Evolutionary conservation across 2,797 vertebrate species (phyloP), one percentile per base, ranked within the genome.

Genomic region (Scarus forsteni): DNA sequence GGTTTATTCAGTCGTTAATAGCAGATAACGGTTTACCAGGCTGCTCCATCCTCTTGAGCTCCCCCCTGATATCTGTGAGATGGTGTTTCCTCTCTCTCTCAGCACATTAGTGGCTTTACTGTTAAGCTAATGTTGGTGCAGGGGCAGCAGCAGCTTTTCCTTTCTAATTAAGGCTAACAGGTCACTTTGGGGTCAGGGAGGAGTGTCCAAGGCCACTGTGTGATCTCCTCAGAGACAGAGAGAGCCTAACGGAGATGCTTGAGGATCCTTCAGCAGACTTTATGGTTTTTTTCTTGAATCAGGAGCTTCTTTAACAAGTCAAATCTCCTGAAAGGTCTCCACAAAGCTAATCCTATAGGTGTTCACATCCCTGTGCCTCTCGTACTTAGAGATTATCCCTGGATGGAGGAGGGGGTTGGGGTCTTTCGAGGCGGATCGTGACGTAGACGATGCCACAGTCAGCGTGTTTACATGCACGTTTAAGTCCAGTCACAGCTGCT

Each of bases 41-140:
- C 58, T 58, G 55, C 50, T 62, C 80, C 58, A 80, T 73, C 59
- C 58, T 79, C 60, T 36, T 56, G 58, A 73, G 79, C 60, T 57
- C 63, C 65, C 53, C 55, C 60, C 49, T 72, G 56, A 73, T 75
- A 39, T 69, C 67, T 51, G 50, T 68, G 43, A 67, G 42, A 59
- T 66, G 38, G 50, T 38, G 38, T 74, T 49, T 51, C 73, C 59
- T 69, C 58, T 44, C 55, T 49, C 51, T 64, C 84, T 79, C 81
- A 62, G 66, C 65, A 77, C 77, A 86, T 91, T 86, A 90, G 80
- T 89, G 85, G 89, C 85, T 88, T 92, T 92, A 85, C 79, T 55
- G 75, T 88, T n/a, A 88, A 90, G 85, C 83, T 89, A 83, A 87
- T 86, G 85, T 88, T 85, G 68, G 81, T 73, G 68, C 82, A 57